A percentile compares a stretch with the other conserved stretches of the same genome.
phyloP scores from a whole-genome alignment of 2,797 vertebrate species.

The Sebastes taczanowskii region DNA sequence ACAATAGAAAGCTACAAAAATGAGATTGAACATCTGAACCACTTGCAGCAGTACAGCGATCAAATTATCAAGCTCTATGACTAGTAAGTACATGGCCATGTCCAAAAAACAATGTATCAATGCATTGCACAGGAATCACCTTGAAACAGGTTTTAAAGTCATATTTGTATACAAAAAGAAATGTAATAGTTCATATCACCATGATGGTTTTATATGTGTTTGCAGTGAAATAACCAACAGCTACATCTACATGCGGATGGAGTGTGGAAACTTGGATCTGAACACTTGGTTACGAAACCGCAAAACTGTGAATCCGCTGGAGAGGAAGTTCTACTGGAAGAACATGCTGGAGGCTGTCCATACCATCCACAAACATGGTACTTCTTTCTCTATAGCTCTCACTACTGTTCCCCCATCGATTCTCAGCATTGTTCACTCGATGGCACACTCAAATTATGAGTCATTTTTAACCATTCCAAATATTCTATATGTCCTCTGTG shows the following conservation, averaged over 20 bases:
- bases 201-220: constrained; percentile 2
- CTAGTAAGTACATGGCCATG: constrained; percentile 85
- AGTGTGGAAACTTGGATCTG: constrained; percentile 96
- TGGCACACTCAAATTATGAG: too few species aligned
- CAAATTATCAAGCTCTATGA: constrained; percentile 96
- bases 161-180: neutral
- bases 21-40: constrained; percentile 95
- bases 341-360: constrained; percentile 98
- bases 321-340: constrained; percentile 97
- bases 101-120: neutral
- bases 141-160: neutral
- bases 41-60: constrained; percentile 93
- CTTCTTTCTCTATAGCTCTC: neutral
- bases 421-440: neutral
- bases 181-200: too few species aligned
- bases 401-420: neutral
- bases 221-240: constrained; percentile 92
- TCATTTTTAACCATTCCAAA: neutral
- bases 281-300: constrained; percentile 97
- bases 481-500: neutral
- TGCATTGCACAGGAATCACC: neutral
- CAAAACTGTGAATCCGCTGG: constrained; percentile 89
- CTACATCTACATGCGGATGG: constrained; percentile 97
- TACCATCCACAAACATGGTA: constrained; percentile 95
- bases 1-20: constrained; percentile 95